Conservation (phyloP, 64 coral and sea anemone genomes). For the Acropora tenuis region DNA sequence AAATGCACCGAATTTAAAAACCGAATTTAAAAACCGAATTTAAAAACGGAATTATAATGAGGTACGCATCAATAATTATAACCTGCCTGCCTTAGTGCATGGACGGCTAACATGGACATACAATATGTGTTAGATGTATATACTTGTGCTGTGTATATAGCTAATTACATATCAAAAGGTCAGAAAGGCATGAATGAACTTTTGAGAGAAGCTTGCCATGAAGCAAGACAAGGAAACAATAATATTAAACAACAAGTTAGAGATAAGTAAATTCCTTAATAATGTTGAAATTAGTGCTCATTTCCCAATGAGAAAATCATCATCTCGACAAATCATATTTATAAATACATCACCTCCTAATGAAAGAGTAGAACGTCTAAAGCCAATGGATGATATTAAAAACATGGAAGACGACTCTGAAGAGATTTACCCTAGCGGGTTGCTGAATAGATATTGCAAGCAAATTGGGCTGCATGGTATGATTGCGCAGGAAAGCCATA, state of each 20-base stretch:
- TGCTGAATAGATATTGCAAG: conserved; percentile 50
- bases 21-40: background rate
- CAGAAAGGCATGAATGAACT: conserved; percentile 88
- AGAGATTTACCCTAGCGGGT: conserved; percentile 54
- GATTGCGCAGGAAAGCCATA: conserved; percentile 61
- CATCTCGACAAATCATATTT: conserved; percentile 55
- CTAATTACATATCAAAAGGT: conserved; percentile 89
- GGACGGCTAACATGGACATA: conserved; percentile 76
- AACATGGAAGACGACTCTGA: conserved; percentile 61
- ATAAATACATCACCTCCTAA: conserved; percentile 53
- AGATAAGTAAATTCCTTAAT: conserved; percentile 62
- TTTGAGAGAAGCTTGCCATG: conserved; percentile 71
- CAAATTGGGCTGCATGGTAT: conserved; percentile 61
- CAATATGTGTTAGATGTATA: conserved; percentile 75
- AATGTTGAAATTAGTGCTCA: conserved; percentile 66
- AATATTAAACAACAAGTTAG: conserved; percentile 66
- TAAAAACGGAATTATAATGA: conserved; percentile 59
- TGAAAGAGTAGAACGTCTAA: conserved; percentile 51
- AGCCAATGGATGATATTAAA: conserved; percentile 53
- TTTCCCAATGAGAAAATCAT: conserved; percentile 38
- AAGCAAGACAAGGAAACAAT: conserved; percentile 75
- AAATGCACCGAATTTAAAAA: conserved; percentile 25
- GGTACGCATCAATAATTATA: conserved; percentile 72
- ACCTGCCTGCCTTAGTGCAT: conserved; percentile 82
- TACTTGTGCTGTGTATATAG: conserved; percentile 81